Percentiles rank a stretch among this genome's conserved stretches.
Evolutionary conservation across 2,888 invertebrate genomes (phyloP).

Genomic region (Dione vanillae): DNA sequence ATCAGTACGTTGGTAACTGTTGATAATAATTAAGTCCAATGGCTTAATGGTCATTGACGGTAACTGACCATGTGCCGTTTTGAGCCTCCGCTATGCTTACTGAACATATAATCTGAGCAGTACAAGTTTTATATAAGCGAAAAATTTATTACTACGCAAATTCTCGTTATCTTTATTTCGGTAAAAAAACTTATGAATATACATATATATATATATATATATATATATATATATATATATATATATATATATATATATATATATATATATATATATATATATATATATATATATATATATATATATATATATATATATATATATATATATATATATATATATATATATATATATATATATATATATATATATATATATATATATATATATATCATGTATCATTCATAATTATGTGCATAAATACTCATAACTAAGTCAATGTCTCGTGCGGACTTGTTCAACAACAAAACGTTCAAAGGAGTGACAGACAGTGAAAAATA

Average conservation of each 20-base stretch:
- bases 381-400: conserved; percentile 35
- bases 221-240: conserved; percentile 19
- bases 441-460: conserved; percentile 52
- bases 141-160: not conserved
- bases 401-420: conserved; percentile 54
- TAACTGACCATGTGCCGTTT: conserved; percentile 71
- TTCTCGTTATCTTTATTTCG: not conserved
- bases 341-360: not conserved
- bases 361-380: conserved; percentile 7
- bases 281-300: conserved; percentile 11
- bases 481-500: conserved; percentile 71
- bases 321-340: conserved; percentile 15
- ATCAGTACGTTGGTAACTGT: conserved; percentile 68
- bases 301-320: conserved; percentile 4
- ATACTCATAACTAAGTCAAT: conserved; percentile 51
- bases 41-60: conserved; percentile 70
- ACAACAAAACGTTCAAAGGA: conserved; percentile 55
- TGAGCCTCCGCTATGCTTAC: conserved; percentile 65
- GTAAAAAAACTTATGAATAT: not conserved
- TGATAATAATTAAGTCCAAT: conserved; percentile 81
- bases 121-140: conserved; percentile 4
- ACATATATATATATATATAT: conserved; percentile 1
- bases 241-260: conserved; percentile 11
- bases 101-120: conserved; percentile 54
- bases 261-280: conserved; percentile 12